A percentile compares a stretch with the other conserved stretches of the same genome.
phyloP scores from a whole-genome alignment of 2,113 vertebrate species.

The Rhizomys pruinosus region DNA sequence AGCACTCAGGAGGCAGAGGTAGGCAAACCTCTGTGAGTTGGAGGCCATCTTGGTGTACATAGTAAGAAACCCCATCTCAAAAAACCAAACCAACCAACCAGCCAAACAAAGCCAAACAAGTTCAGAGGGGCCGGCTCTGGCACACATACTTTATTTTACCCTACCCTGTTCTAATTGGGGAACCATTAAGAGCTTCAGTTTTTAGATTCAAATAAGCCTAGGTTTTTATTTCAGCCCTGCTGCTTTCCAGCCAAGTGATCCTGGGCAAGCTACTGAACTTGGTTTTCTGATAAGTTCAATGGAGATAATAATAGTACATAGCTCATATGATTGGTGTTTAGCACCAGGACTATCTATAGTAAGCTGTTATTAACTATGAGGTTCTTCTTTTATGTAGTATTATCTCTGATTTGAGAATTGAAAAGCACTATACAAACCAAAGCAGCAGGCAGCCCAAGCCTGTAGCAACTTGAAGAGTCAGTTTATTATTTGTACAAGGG shows the following conservation, averaged over 20 bases:
- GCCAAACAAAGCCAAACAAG: too few relatives aligned
- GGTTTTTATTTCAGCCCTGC: constrained; percentile 38
- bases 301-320: constrained; percentile 3
- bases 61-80: too few relatives aligned
- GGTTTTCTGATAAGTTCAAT: constrained; percentile 25
- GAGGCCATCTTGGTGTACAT: too few relatives aligned
- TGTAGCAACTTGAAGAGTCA: background rate
- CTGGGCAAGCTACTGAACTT: background rate
- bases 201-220: constrained; percentile 11
- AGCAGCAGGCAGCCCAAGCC: constrained; percentile 17
- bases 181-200: constrained; percentile 1
- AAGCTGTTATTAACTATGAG: background rate
- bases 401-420: constrained; percentile 4
- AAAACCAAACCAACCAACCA: too few relatives aligned
- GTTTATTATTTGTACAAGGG: constrained; percentile 61
- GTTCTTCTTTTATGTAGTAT: background rate
- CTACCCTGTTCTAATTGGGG: background rate
- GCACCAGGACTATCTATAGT: background rate
- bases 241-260: background rate
- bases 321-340: background rate
- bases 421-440: background rate
- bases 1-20: too few relatives aligned
- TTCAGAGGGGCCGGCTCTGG: background rate
- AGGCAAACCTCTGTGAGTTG: too few relatives aligned
- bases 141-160: background rate